phyloP scores from a whole-genome alignment of 2,113 vertebrate species.

The Vicugna pacos region DNA sequence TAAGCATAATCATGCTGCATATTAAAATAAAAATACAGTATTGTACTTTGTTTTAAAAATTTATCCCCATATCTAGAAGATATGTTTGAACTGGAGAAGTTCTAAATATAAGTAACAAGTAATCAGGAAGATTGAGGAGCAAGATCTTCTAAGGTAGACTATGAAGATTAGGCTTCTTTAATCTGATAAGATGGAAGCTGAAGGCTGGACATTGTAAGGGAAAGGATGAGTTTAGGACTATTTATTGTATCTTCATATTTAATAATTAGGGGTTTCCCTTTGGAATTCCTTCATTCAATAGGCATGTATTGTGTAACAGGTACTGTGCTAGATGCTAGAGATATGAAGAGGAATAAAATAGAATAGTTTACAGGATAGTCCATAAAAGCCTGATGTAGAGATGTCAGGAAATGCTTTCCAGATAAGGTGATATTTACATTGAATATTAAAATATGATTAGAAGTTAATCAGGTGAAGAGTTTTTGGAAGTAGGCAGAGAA shows the following conservation, averaged over 20 bases:
- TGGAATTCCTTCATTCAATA: slow-evolving; percentile 22
- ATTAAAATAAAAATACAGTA: slow-evolving; percentile 29
- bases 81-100: neutral
- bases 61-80: neutral
- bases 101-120: slow-evolving; percentile 21
- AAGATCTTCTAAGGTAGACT: neutral
- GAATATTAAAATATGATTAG: neutral
- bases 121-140: neutral
- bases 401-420: neutral
- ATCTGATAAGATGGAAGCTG: neutral
- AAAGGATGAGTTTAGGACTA: neutral
- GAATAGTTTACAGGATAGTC: neutral
- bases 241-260: neutral
- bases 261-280: neutral
- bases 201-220: neutral
- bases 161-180: neutral
- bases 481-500: neutral
- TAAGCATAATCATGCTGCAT: neutral
- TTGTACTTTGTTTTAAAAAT: neutral
- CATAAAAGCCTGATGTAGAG: neutral
- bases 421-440: neutral
- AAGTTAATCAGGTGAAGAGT: neutral
- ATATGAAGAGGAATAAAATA: neutral
- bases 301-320: neutral
- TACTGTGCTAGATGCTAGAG: neutral